Percentiles rank a stretch among this genome's conserved stretches.
These are phyloP conservation scores for Dissostichus mawsoni DNA, from an alignment of 2,113 vertebrate genomes.

Conservation along the genomic window DNA sequence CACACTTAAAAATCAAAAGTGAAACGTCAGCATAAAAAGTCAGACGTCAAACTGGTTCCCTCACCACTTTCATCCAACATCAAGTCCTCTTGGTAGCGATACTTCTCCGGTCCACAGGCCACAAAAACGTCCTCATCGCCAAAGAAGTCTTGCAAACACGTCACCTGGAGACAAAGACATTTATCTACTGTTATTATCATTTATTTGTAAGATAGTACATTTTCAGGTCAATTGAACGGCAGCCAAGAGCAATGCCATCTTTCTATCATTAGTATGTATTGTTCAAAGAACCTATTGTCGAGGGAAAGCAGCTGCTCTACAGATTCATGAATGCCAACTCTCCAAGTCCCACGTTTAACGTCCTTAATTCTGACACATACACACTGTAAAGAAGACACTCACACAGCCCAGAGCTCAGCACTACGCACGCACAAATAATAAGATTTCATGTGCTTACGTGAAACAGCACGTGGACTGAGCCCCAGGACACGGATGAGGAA, in stretches of 20 bases:
- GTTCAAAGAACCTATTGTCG: too few relatives aligned
- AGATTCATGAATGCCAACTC: not conserved
- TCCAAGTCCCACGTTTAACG: not conserved
- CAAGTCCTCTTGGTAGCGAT: slow-evolving; percentile 97
- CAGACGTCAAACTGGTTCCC: not conserved
- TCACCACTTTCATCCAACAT: slow-evolving; percentile 96
- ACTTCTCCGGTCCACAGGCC: slow-evolving; percentile 96
- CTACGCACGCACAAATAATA: slow-evolving; percentile 1
- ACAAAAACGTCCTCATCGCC: slow-evolving; percentile 97
- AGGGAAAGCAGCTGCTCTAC: not conserved
- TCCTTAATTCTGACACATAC: not conserved
- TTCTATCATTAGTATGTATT: not conserved
- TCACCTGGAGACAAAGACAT: slow-evolving; percentile 83
- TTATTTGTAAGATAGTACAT: too few relatives aligned
- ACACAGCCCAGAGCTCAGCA: not conserved
- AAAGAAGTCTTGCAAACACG: slow-evolving; percentile 97
- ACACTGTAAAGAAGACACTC: not conserved
- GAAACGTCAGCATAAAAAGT: slow-evolving; percentile 37
- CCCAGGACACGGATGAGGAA: slow-evolving; percentile 17
- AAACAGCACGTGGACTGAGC: slow-evolving; percentile 1
- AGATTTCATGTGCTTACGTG: not conserved
- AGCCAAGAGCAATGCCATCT: not conserved
- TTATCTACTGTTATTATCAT: not conserved
- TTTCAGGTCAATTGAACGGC: not conserved
- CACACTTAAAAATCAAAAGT: slow-evolving; percentile 3